Evolutionary conservation across 2,888 invertebrate genomes (phyloP), one percentile per base, ranked within the genome.

Genomic region (Pseudococcus jackbeardsleyi): DNA sequence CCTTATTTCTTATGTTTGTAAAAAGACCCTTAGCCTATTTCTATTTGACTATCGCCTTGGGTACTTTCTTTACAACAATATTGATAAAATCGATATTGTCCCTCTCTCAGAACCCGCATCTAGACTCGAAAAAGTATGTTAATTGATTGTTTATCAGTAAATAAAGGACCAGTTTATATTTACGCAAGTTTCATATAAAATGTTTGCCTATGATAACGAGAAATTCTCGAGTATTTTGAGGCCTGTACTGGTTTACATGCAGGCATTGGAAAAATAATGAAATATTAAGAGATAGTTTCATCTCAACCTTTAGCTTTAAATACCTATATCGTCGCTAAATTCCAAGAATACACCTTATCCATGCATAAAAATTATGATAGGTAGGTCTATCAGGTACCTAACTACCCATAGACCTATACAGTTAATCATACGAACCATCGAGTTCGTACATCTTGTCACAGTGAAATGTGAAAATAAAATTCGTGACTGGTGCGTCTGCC

Each of bases 401-500:
- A 3, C 1, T n/a, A 59, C 64, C 64, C 19, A 15, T 64, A 64
- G 64, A 1, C 22, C 22, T 19, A 64, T 50, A 50, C 64, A 8
- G 33, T 72, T 33, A 72, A 72, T 33, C 72, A 72, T 72, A n/a
- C 33, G 33, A 72, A 72, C 33, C 72, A 72, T 64, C 64, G 17
- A 64, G 64, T 64, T 19, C n/a, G 33, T 72, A 72, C 8, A 64
- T 33, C 33, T 72, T 72, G 72, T 72, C 33, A 72, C 79, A 46
- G 19, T n/a, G 79, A 82, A 82, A 82, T 46, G 39, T 42, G n/a
- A 82, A 46, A 82, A n/a, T 17, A 46, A 82, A 82, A 82, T 46
- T 82, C 79, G 79, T 82, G 79, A 82, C 46, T 46, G 3, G 33
- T 46, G 79, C 33, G 42, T 22, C 39, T 82, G n/a, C 0, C 42